Conservation (phyloP, 2,113 vertebrate species). For the Porphyrio hochstetteri region DNA sequence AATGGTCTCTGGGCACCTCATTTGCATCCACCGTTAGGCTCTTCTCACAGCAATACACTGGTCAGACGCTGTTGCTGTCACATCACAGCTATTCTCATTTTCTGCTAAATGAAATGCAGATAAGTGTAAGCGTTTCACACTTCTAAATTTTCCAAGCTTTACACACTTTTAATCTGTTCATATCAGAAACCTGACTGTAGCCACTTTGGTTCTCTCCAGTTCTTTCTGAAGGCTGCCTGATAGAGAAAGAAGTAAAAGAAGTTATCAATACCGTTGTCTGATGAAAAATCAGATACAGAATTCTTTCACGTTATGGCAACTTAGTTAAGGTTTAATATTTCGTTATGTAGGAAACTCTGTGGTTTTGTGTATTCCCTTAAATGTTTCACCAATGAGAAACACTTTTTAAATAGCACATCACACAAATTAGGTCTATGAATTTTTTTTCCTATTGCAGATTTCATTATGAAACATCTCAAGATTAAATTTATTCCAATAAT, state of each 20-base stretch:
- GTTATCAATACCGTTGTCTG: background rate
- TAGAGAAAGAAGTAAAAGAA: constrained; percentile 24
- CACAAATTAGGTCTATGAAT: constrained; percentile 71
- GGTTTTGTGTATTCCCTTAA: constrained; percentile 6
- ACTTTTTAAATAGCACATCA: constrained; percentile 52
- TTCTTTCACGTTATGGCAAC: constrained; percentile 24
- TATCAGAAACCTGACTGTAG: background rate
- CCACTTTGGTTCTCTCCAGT: background rate
- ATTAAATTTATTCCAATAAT: constrained; percentile 85
- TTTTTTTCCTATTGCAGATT: constrained; percentile 75
- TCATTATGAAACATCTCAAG: constrained; percentile 78
- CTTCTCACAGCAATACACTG: background rate
- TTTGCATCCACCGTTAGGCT: background rate
- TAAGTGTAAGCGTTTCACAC: background rate
- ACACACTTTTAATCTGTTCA: background rate
- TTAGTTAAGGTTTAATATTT: constrained; percentile 24
- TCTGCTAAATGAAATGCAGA: background rate
- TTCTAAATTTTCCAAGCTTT: background rate
- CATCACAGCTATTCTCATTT: background rate
- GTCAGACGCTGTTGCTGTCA: background rate
- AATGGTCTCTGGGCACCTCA: background rate
- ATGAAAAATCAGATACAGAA: constrained; percentile 39
- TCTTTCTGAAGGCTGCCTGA: background rate
- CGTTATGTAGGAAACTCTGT: background rate
- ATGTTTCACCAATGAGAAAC: constrained; percentile 31